phyloP scores from a whole-genome alignment of 2,113 vertebrate genomes.

The Grallaria varia region DNA sequence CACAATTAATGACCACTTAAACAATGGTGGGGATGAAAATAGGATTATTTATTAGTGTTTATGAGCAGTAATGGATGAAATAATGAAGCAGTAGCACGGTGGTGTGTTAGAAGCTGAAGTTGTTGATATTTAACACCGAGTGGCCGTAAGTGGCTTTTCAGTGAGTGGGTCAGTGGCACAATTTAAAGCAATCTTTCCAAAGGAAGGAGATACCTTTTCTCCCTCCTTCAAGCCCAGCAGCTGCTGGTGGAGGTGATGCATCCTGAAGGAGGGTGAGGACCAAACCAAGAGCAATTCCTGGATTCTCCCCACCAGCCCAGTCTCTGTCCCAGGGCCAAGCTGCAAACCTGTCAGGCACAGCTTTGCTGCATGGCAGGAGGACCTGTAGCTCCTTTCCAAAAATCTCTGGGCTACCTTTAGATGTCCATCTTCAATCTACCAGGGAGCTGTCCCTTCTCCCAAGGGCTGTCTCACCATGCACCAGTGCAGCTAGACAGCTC shows the following conservation, averaged over 20 bases:
- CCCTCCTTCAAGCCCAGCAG: neutral
- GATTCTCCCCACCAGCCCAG: neutral
- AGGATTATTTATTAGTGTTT: slow-evolving; percentile 57
- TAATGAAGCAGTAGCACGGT: neutral
- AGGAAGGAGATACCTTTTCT: neutral
- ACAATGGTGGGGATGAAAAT: slow-evolving; percentile 37
- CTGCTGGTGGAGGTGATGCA: neutral
- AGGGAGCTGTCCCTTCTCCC: neutral
- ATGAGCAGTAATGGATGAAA: slow-evolving; percentile 24
- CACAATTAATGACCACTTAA: slow-evolving; percentile 64
- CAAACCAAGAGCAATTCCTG: neutral
- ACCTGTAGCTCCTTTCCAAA: neutral
- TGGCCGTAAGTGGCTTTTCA: neutral
- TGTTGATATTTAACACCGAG: neutral
- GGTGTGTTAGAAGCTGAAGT: neutral
- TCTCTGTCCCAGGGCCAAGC: neutral
- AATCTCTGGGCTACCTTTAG: neutral
- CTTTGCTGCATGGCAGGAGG: neutral
- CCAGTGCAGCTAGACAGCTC: neutral
- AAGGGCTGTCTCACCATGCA: neutral
- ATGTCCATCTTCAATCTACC: neutral
- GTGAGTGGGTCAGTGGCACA: neutral
- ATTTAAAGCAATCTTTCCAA: neutral
- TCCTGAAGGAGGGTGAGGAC: neutral
- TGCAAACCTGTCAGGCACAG: neutral